phyloP scores from a whole-genome alignment of 2,797 vertebrate genomes.

The Pseudochirops corinnae region DNA sequence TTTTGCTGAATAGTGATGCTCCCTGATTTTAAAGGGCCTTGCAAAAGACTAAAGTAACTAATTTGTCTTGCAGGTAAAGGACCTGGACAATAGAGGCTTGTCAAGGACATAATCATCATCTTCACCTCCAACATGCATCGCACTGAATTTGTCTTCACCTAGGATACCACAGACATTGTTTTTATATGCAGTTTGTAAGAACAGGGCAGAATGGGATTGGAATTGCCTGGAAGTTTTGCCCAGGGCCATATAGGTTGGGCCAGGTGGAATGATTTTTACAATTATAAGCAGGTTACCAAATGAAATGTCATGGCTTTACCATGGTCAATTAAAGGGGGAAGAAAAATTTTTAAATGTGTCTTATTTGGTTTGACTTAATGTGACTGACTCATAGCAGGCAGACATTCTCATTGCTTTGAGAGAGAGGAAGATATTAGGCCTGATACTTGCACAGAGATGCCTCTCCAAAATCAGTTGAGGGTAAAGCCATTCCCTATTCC shows the following conservation, averaged over 20 bases:
- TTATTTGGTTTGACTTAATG: slow-evolving; percentile 77
- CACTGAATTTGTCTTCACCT: slow-evolving; percentile 91
- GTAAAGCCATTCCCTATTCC: slow-evolving; percentile 37
- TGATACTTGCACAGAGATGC: slow-evolving; percentile 41
- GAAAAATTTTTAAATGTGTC: slow-evolving; percentile 73
- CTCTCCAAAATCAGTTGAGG: slow-evolving; percentile 2
- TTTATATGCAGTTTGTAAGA: slow-evolving; percentile 90
- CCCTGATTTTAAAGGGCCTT: neutral
- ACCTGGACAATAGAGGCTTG: slow-evolving; percentile 97
- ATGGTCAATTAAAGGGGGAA: slow-evolving; percentile 88
- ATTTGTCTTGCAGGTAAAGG: slow-evolving; percentile 92
- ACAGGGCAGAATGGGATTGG: slow-evolving; percentile 84
- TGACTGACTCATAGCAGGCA: slow-evolving; percentile 54
- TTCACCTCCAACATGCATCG: slow-evolving; percentile 74
- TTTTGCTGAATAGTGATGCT: neutral
- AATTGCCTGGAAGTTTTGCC: slow-evolving; percentile 75
- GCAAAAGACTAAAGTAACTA: slow-evolving; percentile 9
- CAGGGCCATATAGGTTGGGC: slow-evolving; percentile 70
- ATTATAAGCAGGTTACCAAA: slow-evolving; percentile 86
- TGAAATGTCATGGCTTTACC: slow-evolving; percentile 86
- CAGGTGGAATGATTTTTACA: slow-evolving; percentile 87
- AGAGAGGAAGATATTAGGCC: slow-evolving; percentile 32
- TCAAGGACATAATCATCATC: slow-evolving; percentile 92
- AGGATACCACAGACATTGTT: slow-evolving; percentile 85
- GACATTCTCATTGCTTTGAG: slow-evolving; percentile 50